Evolutionary conservation across 2,888 invertebrate species (phyloP).

Genomic region (Marasmarcha lunaedactyla): DNA sequence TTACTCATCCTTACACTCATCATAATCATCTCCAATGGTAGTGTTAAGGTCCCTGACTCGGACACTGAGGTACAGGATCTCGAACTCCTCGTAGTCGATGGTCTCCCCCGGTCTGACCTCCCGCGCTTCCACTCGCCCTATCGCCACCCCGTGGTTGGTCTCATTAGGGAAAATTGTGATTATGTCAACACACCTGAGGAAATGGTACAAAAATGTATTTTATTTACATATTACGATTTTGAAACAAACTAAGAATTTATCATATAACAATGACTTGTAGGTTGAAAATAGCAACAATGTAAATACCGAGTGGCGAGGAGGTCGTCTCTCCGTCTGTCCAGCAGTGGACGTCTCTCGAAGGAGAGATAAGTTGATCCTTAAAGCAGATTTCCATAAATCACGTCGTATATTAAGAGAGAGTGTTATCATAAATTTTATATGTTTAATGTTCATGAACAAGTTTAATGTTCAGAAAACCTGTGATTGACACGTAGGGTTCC

Average conservation of each 20-base stretch:
- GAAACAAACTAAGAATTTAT: constrained; percentile 6
- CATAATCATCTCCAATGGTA: constrained; percentile 44
- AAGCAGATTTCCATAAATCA: no score
- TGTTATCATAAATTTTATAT: no score
- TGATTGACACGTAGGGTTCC: no score
- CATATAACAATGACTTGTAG: no score
- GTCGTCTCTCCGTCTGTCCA: no score
- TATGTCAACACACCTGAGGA: constrained; percentile 52
- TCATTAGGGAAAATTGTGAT: constrained; percentile 37
- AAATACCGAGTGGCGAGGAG: no score
- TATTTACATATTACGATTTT: neutral
- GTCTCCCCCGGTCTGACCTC: constrained; percentile 45
- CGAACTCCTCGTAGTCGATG: constrained; percentile 72
- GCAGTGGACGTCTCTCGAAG: no score
- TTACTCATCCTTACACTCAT: constrained; percentile 65
- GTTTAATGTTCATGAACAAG: no score
- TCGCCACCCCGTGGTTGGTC: constrained; percentile 29
- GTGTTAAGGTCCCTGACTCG: constrained; percentile 63
- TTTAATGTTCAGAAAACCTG: no score
- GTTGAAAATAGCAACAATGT: no score
- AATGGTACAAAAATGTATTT: constrained; percentile 1
- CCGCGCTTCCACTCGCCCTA: constrained; percentile 39
- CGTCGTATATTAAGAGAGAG: no score
- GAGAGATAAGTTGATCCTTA: no score
- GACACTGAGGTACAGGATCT: constrained; percentile 66